A percentile compares a stretch with the other conserved stretches of the same genome.
These are phyloP conservation scores for Trachops cirrhosus DNA, from an alignment of 2,797 vertebrate genomes.

Conservation along the genomic window DNA sequence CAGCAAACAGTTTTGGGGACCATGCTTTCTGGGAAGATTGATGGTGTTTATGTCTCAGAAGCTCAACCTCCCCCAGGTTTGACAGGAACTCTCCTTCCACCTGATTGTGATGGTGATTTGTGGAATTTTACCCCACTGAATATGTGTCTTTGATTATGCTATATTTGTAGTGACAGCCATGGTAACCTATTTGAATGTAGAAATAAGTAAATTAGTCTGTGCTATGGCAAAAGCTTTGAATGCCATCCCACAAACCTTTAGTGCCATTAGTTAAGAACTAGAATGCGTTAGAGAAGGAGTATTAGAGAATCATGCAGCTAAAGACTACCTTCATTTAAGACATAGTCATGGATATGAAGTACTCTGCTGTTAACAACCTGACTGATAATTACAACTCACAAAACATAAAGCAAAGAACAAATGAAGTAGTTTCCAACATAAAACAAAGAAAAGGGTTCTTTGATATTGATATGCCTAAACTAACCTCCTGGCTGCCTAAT, in stretches of 20 bases:
- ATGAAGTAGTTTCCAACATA: not conserved
- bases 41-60: too few species aligned
- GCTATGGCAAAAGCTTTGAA: not conserved
- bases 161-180: not conserved
- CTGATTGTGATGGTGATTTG: too few species aligned
- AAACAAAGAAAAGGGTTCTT: not conserved
- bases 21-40: too few species aligned
- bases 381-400: not conserved
- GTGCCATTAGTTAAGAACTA: not conserved
- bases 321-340: not conserved
- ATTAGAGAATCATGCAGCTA: too few species aligned
- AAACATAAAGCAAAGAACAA: not conserved
- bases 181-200: not conserved
- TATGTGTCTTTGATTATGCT: not conserved
- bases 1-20: too few species aligned
- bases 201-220: not conserved
- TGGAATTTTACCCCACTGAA: not conserved
- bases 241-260: not conserved
- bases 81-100: too few species aligned
- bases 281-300: not conserved
- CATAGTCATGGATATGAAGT: not conserved
- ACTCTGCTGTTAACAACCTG: not conserved
- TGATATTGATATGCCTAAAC: not conserved
- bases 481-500: not conserved
- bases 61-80: too few species aligned